Conservation (phyloP, 2,888 invertebrate species). For the Hymenopus coronatus region DNA sequence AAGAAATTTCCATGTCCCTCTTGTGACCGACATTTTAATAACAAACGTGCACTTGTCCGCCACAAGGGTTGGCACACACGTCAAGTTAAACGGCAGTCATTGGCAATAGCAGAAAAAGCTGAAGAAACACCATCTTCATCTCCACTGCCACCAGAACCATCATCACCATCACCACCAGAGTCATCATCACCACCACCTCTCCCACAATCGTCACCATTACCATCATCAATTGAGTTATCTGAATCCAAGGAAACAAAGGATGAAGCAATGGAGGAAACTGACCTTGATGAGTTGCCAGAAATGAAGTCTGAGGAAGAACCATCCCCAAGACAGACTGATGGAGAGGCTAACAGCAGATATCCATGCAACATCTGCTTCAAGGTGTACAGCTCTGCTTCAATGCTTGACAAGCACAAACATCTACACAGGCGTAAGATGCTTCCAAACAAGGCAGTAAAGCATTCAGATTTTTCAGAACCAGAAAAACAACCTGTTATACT, state of each 20-base stretch:
- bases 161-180: neutral
- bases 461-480: neutral
- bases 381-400: constrained; percentile 61
- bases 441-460: neutral
- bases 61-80: constrained; percentile 45
- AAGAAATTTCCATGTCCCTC: constrained; percentile 44
- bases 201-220: neutral
- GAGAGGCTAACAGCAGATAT: constrained; percentile 23
- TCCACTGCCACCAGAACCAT: neutral
- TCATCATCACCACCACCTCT: neutral
- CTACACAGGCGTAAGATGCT: constrained; percentile 46
- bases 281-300: neutral
- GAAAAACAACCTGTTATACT: neutral
- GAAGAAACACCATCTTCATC: neutral
- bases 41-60: constrained; percentile 45
- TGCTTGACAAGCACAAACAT: constrained; percentile 61
- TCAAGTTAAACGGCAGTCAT: neutral
- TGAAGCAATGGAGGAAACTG: neutral
- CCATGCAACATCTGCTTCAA: constrained; percentile 62
- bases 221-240: neutral
- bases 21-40: constrained; percentile 48
- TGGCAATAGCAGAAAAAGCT: neutral
- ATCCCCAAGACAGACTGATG: constrained; percentile 44
- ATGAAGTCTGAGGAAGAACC: neutral
- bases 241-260: neutral